phyloP scores from a whole-genome alignment of 2,888 invertebrate species.

The Sialis fuliginosa region DNA sequence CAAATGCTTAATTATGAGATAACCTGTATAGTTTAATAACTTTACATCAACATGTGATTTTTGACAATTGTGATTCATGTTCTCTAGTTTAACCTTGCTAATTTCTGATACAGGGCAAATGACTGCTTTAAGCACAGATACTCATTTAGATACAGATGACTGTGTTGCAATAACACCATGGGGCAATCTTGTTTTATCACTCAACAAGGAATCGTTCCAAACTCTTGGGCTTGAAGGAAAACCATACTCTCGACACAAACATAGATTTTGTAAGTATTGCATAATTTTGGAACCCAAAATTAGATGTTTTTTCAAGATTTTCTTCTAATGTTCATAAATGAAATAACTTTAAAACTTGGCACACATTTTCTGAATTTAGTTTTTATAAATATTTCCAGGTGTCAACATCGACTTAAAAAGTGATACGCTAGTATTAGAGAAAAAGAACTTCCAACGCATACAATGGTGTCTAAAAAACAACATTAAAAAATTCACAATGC shows the following conservation, averaged over 20 bases:
- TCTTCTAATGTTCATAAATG: too few species aligned
- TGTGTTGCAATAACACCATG: slow-evolving; percentile 29
- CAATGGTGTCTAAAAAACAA: slow-evolving; percentile 21
- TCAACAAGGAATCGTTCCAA: slow-evolving; percentile 31
- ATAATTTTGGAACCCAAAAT: too few species aligned
- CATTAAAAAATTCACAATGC: slow-evolving; percentile 25
- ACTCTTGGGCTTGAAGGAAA: slow-evolving; percentile 34
- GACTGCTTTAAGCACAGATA: slow-evolving; percentile 27
- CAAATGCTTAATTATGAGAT: too few species aligned
- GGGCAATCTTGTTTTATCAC: slow-evolving; percentile 30
- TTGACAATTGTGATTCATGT: too few species aligned
- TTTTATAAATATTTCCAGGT: slow-evolving; percentile 21
- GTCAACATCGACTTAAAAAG: slow-evolving; percentile 31
- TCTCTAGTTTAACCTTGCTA: slow-evolving; percentile 10
- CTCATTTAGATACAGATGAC: slow-evolving; percentile 31
- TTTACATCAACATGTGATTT: too few species aligned
- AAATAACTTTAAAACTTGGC: too few species aligned
- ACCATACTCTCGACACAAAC: slow-evolving; percentile 21
- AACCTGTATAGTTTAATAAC: slow-evolving; percentile 4
- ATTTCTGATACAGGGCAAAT: slow-evolving; percentile 21
- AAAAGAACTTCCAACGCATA: slow-evolving; percentile 27
- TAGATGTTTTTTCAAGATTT: too few species aligned
- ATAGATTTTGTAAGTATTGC: slow-evolving; percentile 30
- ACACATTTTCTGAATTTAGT: background rate
- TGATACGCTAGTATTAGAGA: slow-evolving; percentile 25